Base-by-base conservation (phyloP, 2,888 invertebrate species). In the Dicycla oo region DNA sequence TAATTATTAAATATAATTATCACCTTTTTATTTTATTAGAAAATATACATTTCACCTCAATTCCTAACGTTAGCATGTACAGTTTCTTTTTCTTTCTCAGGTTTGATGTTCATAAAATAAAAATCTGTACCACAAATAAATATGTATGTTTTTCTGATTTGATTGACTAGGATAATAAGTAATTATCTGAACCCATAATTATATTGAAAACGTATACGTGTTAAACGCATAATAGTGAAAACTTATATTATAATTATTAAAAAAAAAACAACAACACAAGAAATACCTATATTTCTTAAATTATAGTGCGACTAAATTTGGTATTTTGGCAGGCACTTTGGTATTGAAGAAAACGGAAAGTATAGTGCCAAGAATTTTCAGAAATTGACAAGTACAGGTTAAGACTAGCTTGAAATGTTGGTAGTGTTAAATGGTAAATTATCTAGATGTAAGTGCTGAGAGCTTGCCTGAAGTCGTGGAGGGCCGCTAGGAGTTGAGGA, bases 381-480 rank as follows among this genome's bases (percentile, higher is more conserved):
- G 72, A 79, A 82, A 84, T 84, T 82, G 83, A 83, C 85, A 84
- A 86, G 74, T 85, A 72, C 58, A 80, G 51, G 20, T 69, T 78
- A 72, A 68, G 70, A 73, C 73, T 85, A 81, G 69, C 18, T 66
- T 67, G 54, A 74, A 80, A 76, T 47, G 58, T 79, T 73, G 72
- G 73, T 78, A 65, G 26, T 57, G 51, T 64, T 72, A 53, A 61
- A 62, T 65, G 34, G 53, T 75, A 69, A 67, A 62, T 53, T 40
- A 67, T 73, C 89, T 94, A 97, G 76, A 97, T 97, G 86, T 97
- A 97, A 87, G 97, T 97, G 82, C 97, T 97, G 62, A 97, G 96
- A 71, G 97, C 97, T 90, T 97, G 97, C 92, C 97, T 96, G 91
- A 97, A 97, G 91, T 97, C 97, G 88, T 97, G 97, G 56, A 98